Base-by-base conservation (phyloP, 2,797 vertebrate species). In the Vireo griseus region DNA sequence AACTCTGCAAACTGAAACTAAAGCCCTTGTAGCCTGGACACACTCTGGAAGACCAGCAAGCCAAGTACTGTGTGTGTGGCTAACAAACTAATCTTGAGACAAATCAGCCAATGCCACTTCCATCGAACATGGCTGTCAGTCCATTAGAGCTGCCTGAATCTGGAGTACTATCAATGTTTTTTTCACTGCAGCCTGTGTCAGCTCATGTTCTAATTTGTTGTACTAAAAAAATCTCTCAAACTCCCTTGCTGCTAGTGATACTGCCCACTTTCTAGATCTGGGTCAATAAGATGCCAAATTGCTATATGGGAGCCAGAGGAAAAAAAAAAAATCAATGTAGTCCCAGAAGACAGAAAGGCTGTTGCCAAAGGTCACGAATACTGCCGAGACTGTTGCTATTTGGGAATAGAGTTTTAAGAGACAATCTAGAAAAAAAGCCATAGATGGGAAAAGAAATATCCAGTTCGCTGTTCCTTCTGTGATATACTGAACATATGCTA, bases 201-300 rank as follows among this genome's bases (percentile, higher is more conserved):
- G 50, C 28, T 86, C 87, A 51, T 80, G 57, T 51, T 94, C 74
- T 61, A 94, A 74, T 91, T 88, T 72, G 65, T 47, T 81, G 84
- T 45, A 72, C 94, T 89, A 91, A 95, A 96, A 96, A 79, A 92
- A 76, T 66, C 33, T 88, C 66, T 86, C 37, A 12, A 58, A 77
- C 37, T 95, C 88, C 78, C 86, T 63, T 80, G 86, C 67, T 95
- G 65, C 51, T 86, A 67, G 69, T 42, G 81, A 72, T 81, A 86
- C 86, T 88, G 74, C 39, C 66, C 52, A 44, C 79, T 95, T 63
- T 63, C 35, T 73, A 86, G 35, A 75, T 58, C 40, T 95, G 42
- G 88, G 67, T 92, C 77, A 96, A 11, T 93, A 83, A 50, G 55
- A 92, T 48, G 87, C 57, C 88, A 79, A 16, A 91, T 78, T 45